Percentiles rank a stretch among this genome's conserved stretches.
Evolutionary conservation across 2,888 invertebrate species (phyloP).

Genomic region (Incurvaria masculella): DNA sequence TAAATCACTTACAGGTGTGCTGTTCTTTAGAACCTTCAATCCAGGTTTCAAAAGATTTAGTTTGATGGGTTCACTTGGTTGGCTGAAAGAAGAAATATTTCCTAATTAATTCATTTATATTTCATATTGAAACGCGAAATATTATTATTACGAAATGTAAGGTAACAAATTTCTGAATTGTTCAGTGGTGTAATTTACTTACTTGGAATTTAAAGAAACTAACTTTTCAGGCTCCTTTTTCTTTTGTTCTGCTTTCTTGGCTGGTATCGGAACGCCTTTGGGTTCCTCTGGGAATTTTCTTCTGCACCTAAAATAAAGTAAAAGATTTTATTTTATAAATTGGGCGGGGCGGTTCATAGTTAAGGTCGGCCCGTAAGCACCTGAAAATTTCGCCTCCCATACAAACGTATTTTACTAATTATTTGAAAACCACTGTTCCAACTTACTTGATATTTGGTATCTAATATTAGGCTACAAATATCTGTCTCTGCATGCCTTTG

Average conservation of each 20-base stretch:
- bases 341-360: no score
- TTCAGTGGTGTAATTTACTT: conserved; percentile 11
- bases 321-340: background rate
- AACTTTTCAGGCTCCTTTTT: conserved; percentile 45
- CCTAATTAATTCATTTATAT: background rate
- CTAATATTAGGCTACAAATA: no score
- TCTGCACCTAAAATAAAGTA: conserved; percentile 52
- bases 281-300: conserved; percentile 70
- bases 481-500: no score
- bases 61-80: conserved; percentile 37
- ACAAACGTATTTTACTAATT: no score
- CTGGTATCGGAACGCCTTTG: conserved; percentile 53
- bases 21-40: conserved; percentile 27
- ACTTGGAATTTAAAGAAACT: conserved; percentile 22
- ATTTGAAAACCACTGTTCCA: no score
- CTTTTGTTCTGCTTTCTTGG: conserved; percentile 48
- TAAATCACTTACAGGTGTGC: conserved; percentile 41
- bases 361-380: no score
- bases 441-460: no score
- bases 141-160: background rate
- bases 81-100: conserved; percentile 26
- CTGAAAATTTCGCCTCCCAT: no score
- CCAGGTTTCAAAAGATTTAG: conserved; percentile 45
- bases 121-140: background rate
- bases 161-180: background rate